phyloP scores from a whole-genome alignment of 2,797 vertebrate species.

The Danio jaintianensis region DNA sequence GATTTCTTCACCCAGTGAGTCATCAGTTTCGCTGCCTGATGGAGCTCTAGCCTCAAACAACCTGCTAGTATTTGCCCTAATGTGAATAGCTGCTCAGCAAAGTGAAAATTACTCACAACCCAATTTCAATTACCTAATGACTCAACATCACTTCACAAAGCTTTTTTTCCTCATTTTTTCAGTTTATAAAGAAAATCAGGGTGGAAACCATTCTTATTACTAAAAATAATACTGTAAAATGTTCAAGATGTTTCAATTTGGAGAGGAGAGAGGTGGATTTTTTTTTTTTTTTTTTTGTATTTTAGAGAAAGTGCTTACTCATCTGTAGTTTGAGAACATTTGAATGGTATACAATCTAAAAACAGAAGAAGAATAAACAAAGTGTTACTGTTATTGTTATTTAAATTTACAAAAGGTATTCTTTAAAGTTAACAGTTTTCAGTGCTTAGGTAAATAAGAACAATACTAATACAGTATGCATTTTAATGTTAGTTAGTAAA shows the following conservation, averaged over 20 bases:
- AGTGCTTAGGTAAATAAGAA: background rate
- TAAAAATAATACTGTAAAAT: background rate
- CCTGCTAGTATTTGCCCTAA: background rate
- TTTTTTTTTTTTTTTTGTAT: background rate
- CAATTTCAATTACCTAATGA: slow-evolving; percentile 12
- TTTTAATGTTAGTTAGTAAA: background rate
- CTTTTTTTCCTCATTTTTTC: background rate
- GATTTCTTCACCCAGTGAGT: background rate
- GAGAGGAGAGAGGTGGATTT: background rate
- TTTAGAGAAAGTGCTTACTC: background rate
- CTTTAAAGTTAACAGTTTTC: background rate
- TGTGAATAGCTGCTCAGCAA: slow-evolving; percentile 5
- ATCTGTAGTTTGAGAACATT: background rate
- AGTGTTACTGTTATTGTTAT: too few species aligned
- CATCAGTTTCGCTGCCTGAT: slow-evolving; percentile 2
- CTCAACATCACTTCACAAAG: background rate
- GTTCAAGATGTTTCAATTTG: background rate
- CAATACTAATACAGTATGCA: background rate
- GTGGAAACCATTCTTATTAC: background rate
- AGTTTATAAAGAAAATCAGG: background rate
- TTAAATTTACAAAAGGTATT: too few species aligned
- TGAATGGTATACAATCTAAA: background rate
- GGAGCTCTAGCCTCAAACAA: slow-evolving; percentile 5
- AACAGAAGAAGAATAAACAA: background rate
- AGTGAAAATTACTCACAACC: slow-evolving; percentile 13